Evolutionary conservation across 2,113 vertebrate species (phyloP).

Genomic region (Hystrix brachyura): DNA sequence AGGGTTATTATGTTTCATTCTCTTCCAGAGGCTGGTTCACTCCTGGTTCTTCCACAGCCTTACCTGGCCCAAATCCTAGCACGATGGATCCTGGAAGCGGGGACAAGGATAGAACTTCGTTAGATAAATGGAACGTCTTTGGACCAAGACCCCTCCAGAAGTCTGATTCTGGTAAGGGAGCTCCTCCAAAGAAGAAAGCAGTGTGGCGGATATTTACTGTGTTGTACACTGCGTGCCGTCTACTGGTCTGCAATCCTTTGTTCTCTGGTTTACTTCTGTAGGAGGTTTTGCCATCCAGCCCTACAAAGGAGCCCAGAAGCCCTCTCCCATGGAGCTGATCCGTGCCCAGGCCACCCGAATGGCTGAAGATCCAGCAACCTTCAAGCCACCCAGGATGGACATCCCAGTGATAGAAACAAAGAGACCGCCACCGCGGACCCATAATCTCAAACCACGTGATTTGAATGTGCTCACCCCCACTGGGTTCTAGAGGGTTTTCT

Average conservation of each 20-base stretch:
- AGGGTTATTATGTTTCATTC: not conserved
- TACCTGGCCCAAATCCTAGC: conserved; percentile 87
- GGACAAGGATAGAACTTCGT: conserved; percentile 87
- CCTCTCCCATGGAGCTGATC: conserved; percentile 94
- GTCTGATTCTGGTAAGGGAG: conserved; percentile 91
- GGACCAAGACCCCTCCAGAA: conserved; percentile 93
- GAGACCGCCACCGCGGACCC: conserved; percentile 88
- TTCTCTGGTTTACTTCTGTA: conserved; percentile 63
- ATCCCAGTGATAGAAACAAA: conserved; percentile 89
- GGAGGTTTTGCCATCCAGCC: conserved; percentile 93
- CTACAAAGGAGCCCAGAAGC: conserved; percentile 94
- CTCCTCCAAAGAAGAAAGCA: not conserved
- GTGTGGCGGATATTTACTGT: fast-evolving
- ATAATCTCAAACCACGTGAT: conserved; percentile 94
- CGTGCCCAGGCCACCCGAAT: conserved; percentile 91
- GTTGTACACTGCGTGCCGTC: fast-evolving
- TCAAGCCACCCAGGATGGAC: conserved; percentile 94
- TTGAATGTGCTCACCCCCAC: conserved; percentile 95
- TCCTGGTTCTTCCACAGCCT: conserved; percentile 89
- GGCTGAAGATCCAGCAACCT: conserved; percentile 89
- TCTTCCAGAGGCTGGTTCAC: conserved; percentile 93
- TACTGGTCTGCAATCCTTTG: not conserved
- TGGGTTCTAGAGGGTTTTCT: conserved; percentile 90
- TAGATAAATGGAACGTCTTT: conserved; percentile 95
- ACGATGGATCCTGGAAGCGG: conserved; percentile 88